phyloP scores from a whole-genome alignment of 2,113 vertebrate genomes.

The Pelvicachromis taeniatus region DNA sequence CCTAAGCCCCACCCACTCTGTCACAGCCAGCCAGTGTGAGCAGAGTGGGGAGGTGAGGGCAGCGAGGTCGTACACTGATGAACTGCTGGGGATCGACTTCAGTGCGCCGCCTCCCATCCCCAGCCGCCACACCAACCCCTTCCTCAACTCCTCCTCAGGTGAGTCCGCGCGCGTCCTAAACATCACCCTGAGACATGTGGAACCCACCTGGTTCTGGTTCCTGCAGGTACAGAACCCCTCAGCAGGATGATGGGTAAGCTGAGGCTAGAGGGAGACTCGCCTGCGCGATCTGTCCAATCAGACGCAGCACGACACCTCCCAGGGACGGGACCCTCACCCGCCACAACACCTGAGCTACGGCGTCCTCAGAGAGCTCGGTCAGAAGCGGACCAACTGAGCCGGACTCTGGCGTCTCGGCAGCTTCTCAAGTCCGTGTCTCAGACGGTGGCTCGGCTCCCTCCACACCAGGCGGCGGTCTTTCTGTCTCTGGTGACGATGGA shows the following conservation, averaged over 20 bases:
- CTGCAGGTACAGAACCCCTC: conserved; percentile 3
- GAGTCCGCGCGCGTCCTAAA: background rate
- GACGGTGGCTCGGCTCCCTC: conserved; percentile 34
- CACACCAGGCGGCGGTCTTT: conserved; percentile 58
- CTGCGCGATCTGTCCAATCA: background rate
- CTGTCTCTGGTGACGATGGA: conserved; percentile 56
- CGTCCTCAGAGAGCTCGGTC: background rate
- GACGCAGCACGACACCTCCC: background rate
- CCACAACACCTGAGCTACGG: background rate
- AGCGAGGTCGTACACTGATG: conserved; percentile 63
- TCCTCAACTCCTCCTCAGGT: conserved; percentile 47
- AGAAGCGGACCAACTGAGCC: background rate
- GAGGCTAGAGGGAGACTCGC: background rate
- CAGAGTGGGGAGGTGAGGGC: background rate
- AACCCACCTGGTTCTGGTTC: background rate
- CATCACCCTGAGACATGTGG: background rate
- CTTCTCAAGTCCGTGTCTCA: background rate
- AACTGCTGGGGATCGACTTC: conserved; percentile 70
- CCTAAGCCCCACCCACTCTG: background rate
- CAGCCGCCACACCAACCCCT: conserved; percentile 41
- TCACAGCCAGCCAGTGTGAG: conserved; percentile 30
- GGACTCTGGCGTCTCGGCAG: background rate
- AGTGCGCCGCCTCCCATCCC: background rate
- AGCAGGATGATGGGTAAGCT: conserved; percentile 13
- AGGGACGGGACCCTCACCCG: too few species aligned